These are phyloP conservation scores for Sandelia bainsii DNA, from an alignment of 2,797 vertebrate genomes.

Conservation along the genomic window DNA sequence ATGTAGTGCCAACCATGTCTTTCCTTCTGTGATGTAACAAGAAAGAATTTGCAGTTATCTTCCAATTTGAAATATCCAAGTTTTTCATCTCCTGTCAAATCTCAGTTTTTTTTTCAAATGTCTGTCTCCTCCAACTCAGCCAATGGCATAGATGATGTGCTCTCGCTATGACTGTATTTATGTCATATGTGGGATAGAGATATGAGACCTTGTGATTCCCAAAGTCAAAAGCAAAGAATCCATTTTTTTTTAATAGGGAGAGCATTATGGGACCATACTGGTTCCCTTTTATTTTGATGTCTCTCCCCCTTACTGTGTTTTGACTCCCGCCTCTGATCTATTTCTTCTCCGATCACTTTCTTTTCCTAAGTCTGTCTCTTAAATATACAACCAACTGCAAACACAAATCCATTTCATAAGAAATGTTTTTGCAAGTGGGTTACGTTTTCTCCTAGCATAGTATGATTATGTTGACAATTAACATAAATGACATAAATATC, in stretches of 20 bases:
- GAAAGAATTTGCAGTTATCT: background rate
- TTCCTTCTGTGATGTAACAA: conserved; percentile 5
- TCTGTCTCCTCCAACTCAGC: background rate
- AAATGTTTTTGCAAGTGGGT: too few species aligned
- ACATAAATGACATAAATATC: too few species aligned
- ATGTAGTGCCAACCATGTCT: background rate
- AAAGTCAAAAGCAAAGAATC: background rate
- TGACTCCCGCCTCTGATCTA: background rate
- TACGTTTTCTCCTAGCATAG: too few species aligned
- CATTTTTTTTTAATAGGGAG: background rate
- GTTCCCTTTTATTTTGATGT: background rate
- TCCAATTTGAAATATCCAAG: background rate
- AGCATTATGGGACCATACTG: background rate
- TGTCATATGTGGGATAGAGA: background rate
- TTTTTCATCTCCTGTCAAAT: background rate
- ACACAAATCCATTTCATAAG: too few species aligned
- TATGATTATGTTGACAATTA: too few species aligned
- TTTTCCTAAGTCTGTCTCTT: background rate
- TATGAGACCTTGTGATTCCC: background rate
- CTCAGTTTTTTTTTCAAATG: background rate
- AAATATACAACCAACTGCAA: too few species aligned
- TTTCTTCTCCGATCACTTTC: background rate
- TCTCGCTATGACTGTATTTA: background rate
- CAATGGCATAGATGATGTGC: background rate
- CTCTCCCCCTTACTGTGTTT: background rate